Conservation (phyloP, 2,113 vertebrate species). For the Seriola dumerili region DNA sequence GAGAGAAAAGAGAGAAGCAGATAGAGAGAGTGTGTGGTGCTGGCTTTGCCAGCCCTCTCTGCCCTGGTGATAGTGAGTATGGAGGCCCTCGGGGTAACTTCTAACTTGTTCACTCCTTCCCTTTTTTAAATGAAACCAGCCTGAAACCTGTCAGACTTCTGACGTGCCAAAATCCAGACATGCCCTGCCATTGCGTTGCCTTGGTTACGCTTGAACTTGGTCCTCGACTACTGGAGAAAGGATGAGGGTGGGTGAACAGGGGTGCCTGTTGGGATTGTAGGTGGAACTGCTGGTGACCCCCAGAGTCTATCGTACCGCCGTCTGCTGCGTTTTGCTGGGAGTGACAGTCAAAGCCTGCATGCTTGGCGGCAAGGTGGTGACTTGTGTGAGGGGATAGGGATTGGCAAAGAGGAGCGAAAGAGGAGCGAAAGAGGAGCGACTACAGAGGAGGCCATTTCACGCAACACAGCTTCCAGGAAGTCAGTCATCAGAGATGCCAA, state of each 20-base stretch:
- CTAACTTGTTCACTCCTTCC: constrained; percentile 22
- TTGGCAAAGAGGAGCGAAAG: constrained; percentile 58
- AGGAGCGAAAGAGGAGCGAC: constrained; percentile 49
- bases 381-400: constrained; percentile 62
- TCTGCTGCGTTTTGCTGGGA: constrained; percentile 50
- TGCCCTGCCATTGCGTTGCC: constrained; percentile 46
- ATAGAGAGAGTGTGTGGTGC: constrained; percentile 14
- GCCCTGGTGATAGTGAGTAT: constrained; percentile 6
- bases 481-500: constrained; percentile 75
- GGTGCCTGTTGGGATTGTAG: constrained; percentile 29
- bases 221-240: neutral
- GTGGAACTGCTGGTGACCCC: constrained; percentile 42
- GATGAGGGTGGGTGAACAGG: constrained; percentile 31
- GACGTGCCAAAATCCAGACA: constrained; percentile 45
- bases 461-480: constrained; percentile 76
- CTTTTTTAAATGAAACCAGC: constrained; percentile 31
- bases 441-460: constrained; percentile 79
- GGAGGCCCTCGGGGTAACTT: constrained; percentile 42
- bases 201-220: constrained; percentile 56
- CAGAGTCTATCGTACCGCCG: neutral
- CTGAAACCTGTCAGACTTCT: constrained; percentile 56
- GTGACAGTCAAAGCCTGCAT: constrained; percentile 51
- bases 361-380: constrained; percentile 49
- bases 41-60: constrained; percentile 24
- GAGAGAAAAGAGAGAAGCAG: neutral